A percentile compares a stretch with the other conserved stretches of the same genome.
phyloP scores from a whole-genome alignment of 2,888 invertebrate genomes.

The Aethes cnicana region DNA sequence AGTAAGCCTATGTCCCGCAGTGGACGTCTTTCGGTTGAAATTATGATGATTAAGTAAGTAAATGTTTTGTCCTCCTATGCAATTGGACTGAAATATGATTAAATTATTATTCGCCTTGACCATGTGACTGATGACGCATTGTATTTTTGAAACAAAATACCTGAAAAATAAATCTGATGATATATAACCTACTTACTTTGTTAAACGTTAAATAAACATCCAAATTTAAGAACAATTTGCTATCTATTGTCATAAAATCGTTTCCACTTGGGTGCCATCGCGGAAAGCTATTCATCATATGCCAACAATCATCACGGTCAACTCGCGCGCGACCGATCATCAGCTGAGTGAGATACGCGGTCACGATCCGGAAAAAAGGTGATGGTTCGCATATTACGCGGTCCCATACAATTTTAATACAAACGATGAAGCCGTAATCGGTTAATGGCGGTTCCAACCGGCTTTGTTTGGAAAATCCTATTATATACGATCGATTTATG shows the following conservation, averaged over 20 bases:
- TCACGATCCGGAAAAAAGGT: not conserved
- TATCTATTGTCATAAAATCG: constrained; percentile 2
- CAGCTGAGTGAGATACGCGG: not conserved
- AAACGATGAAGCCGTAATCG: constrained; percentile 3
- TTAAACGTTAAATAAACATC: too few species aligned
- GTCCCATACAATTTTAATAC: constrained; percentile 1
- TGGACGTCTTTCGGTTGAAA: too few species aligned
- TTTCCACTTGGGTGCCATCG: not conserved
- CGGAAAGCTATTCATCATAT: not conserved
- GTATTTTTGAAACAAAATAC: too few species aligned
- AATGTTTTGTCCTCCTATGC: too few species aligned
- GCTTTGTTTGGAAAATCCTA: constrained; percentile 35
- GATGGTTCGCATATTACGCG: not conserved
- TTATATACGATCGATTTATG: constrained; percentile 39
- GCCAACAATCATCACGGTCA: not conserved
- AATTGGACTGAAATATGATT: too few species aligned
- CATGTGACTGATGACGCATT: too few species aligned
- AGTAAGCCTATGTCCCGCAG: too few species aligned
- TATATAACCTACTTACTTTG: too few species aligned
- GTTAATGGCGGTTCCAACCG: constrained; percentile 6
- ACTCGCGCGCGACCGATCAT: not conserved
- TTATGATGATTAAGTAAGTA: too few species aligned
- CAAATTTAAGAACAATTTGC: too few species aligned
- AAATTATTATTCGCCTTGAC: too few species aligned
- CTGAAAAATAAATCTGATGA: too few species aligned